phyloP scores from a whole-genome alignment of 2,888 invertebrate genomes.

The Lordiphosa andalusiaca region DNA sequence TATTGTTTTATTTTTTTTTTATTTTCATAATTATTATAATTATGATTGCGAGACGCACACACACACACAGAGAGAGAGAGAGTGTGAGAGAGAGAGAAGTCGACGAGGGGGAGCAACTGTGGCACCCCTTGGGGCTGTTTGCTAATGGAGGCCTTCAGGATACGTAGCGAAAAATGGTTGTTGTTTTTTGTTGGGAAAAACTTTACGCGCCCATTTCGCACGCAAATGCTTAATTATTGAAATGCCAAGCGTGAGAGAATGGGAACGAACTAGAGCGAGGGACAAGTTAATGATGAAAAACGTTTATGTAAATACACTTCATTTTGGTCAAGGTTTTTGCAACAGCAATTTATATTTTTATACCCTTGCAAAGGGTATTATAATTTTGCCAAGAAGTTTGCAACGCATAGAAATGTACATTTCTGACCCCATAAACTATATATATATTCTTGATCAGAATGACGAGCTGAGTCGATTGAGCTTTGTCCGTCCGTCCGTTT shows the following conservation, averaged over 20 bases:
- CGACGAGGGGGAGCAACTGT: background rate
- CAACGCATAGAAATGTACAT: too few species aligned
- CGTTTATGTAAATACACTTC: background rate
- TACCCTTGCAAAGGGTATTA: too few species aligned
- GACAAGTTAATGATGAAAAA: background rate
- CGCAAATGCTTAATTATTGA: conserved; percentile 38
- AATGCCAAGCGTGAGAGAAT: conserved; percentile 7
- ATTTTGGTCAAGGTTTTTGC: too few species aligned
- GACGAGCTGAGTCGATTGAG: too few species aligned
- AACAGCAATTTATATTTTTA: too few species aligned
- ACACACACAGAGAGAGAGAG: background rate
- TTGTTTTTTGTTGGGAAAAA: conserved; percentile 13
- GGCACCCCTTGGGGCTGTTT: conserved; percentile 21
- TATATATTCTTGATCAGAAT: too few species aligned
- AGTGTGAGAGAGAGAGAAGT: background rate
- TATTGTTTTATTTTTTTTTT: conserved; percentile 46
- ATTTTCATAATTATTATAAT: conserved; percentile 56
- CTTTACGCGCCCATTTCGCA: conserved; percentile 31
- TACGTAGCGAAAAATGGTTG: conserved; percentile 26
- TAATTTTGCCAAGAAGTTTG: too few species aligned
- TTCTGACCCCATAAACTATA: too few species aligned
- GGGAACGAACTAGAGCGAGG: background rate
- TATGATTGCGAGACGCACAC: conserved; percentile 43
- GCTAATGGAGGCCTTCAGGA: conserved; percentile 27
- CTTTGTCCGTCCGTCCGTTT: too few species aligned